Conservation (phyloP, 2,888 invertebrate genomes). For the Tipula helvola region DNA sequence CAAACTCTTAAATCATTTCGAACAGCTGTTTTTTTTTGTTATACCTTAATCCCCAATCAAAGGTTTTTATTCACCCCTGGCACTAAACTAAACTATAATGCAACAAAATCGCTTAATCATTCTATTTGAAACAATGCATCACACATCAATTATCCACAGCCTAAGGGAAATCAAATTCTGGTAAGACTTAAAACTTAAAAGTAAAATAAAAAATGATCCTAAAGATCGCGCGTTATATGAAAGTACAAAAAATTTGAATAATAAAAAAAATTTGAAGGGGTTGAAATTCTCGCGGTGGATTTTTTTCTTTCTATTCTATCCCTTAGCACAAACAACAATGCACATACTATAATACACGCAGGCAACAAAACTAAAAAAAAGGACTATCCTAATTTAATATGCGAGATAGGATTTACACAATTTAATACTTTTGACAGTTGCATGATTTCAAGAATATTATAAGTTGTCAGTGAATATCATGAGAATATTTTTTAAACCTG, state of each 20-base stretch:
- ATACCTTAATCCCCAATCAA: neutral
- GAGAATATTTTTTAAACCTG: neutral
- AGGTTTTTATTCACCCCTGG: neutral
- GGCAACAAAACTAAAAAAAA: neutral
- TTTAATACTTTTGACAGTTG: conserved; percentile 4
- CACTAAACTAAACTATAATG: too few relatives aligned
- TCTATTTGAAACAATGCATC: neutral
- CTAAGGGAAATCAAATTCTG: neutral
- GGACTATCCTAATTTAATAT: neutral
- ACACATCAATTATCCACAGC: neutral
- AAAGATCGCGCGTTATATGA: neutral
- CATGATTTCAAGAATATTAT: neutral
- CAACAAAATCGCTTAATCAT: neutral
- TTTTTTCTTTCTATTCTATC: neutral
- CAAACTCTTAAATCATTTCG: neutral
- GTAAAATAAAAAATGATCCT: neutral
- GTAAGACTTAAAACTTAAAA: neutral
- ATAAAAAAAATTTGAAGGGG: neutral
- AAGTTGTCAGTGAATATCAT: neutral
- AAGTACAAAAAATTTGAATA: neutral
- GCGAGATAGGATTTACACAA: neutral
- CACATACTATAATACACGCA: neutral
- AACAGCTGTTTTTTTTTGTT: neutral
- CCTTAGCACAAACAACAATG: neutral
- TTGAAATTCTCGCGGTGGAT: neutral